Evolutionary conservation across 2,113 vertebrate species (phyloP).

Genomic region (Amazona vittata): DNA sequence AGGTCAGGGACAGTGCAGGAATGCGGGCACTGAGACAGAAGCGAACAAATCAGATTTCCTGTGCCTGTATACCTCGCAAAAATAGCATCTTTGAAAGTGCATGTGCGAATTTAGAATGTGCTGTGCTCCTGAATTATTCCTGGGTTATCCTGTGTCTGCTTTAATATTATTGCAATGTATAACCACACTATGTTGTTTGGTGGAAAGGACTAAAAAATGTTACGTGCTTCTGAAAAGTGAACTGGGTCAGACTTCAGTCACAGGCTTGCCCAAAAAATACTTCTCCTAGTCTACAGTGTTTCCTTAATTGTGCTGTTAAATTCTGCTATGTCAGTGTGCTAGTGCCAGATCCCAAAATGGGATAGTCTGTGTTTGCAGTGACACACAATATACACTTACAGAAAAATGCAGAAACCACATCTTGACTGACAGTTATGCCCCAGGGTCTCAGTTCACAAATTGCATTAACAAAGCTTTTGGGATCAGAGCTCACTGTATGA

Average conservation of each 20-base stretch:
- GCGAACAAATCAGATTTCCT: constrained; percentile 53
- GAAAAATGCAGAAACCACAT: not conserved
- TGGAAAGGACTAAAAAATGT: not conserved
- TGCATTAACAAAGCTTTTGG: not conserved
- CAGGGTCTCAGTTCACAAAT: not conserved
- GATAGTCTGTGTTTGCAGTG: not conserved
- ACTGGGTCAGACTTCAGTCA: constrained; percentile 20
- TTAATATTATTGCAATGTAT: constrained; percentile 19
- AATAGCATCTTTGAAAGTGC: constrained; percentile 66
- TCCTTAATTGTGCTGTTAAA: constrained; percentile 1
- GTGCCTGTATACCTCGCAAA: constrained; percentile 56
- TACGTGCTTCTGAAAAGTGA: constrained; percentile 12
- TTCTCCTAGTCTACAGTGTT: constrained; percentile 32
- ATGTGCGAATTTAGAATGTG: constrained; percentile 45
- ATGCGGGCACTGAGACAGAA: constrained; percentile 31
- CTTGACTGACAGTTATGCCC: not conserved
- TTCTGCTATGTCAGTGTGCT: not conserved
- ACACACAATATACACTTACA: not conserved
- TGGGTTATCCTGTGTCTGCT: constrained; percentile 60
- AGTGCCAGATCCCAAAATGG: not conserved
- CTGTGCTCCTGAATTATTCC: constrained; percentile 53
- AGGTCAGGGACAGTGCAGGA: constrained; percentile 40
- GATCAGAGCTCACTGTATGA: not conserved
- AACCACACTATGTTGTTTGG: not conserved
- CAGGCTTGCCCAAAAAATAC: not conserved